These are phyloP conservation scores for Eristalis pertinax DNA, from an alignment of 2,888 invertebrate species.

Conservation along the genomic window DNA sequence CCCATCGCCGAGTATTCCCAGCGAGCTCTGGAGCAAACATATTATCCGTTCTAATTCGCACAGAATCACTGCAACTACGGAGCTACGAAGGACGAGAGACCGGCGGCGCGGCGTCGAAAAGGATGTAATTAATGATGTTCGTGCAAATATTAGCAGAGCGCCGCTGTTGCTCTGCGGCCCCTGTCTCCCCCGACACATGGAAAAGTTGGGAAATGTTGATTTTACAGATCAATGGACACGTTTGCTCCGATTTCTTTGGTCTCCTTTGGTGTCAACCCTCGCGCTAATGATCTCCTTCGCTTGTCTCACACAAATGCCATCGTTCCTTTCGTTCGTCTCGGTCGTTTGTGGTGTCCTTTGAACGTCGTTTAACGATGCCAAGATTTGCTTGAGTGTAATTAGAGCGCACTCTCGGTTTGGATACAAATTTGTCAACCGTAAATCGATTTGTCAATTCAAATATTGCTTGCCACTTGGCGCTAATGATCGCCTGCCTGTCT, in stretches of 20 bases:
- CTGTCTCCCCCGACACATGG: conserved; percentile 56
- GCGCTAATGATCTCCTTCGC: conserved; percentile 64
- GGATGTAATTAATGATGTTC: conserved; percentile 70
- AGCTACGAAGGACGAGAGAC: conserved; percentile 17
- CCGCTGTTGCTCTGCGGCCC: conserved; percentile 29
- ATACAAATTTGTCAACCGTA: conserved; percentile 69
- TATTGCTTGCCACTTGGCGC: conserved; percentile 37
- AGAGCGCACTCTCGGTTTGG: conserved; percentile 54
- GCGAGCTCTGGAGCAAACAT: conserved; percentile 29
- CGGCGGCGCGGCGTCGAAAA: not conserved
- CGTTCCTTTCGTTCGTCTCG: not conserved
- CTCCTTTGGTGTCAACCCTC: conserved; percentile 59
- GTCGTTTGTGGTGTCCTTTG: conserved; percentile 26
- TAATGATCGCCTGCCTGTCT: conserved; percentile 43
- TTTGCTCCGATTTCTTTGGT: conserved; percentile 62
- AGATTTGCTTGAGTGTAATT: conserved; percentile 54
- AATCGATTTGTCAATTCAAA: conserved; percentile 70
- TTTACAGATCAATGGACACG: conserved; percentile 69
- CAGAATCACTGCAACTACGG: conserved; percentile 32
- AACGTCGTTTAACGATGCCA: conserved; percentile 50
- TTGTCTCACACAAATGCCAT: conserved; percentile 11
- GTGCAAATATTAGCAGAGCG: conserved; percentile 69
- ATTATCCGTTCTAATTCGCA: conserved; percentile 53
- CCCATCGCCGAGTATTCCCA: conserved; percentile 2
- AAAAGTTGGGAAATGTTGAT: conserved; percentile 63